Evolutionary conservation across 1,140 invertebrate genomes (phyloP), one percentile per base, ranked within the genome.

Genomic region (Sinonovacula constricta): DNA sequence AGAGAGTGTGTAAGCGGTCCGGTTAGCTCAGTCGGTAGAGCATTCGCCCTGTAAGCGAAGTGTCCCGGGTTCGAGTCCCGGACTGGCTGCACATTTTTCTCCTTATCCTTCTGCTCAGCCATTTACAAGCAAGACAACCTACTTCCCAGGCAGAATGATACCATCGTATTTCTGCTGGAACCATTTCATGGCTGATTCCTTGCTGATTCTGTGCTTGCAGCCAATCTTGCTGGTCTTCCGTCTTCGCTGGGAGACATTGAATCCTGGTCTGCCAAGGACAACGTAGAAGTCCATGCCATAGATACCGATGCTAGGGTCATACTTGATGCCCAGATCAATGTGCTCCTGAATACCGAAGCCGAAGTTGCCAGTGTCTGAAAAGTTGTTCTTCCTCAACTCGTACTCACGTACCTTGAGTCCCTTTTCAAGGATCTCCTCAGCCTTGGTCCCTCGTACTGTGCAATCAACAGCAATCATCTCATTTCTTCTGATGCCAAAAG

Each of bases 91-190:
- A n/a, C n/a, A n/a, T n/a, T n/a, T n/a, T n/a, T n/a, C n/a, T n/a
- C n/a, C n/a, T n/a, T n/a, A n/a, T n/a, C n/a, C n/a, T n/a, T n/a
- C n/a, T n/a, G n/a, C n/a, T n/a, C n/a, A n/a, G n/a, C n/a, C n/a
- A n/a, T n/a, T n/a, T n/a, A n/a, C n/a, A n/a, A n/a, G n/a, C n/a
- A n/a, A n/a, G n/a, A n/a, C n/a, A n/a, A n/a, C n/a, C n/a, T n/a
- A n/a, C n/a, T n/a, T n/a, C n/a, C n/a, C n/a, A n/a, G n/a, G n/a
- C n/a, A n/a, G n/a, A n/a, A n/a, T n/a, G n/a, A n/a, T n/a, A n/a
- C n/a, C n/a, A n/a, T n/a, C n/a, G n/a, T n/a, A n/a, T n/a, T 99
- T 99, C 93, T 99, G 97, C 93, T 99, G 98, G 94, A 99, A 99
- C 98, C 98, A 99, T 92, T 99, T 99, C 95, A 99, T 99, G 69